Evolutionary conservation across 2,888 invertebrate genomes (phyloP), one percentile per base, ranked within the genome.

Genomic region (Scaptomyza tumidula): DNA sequence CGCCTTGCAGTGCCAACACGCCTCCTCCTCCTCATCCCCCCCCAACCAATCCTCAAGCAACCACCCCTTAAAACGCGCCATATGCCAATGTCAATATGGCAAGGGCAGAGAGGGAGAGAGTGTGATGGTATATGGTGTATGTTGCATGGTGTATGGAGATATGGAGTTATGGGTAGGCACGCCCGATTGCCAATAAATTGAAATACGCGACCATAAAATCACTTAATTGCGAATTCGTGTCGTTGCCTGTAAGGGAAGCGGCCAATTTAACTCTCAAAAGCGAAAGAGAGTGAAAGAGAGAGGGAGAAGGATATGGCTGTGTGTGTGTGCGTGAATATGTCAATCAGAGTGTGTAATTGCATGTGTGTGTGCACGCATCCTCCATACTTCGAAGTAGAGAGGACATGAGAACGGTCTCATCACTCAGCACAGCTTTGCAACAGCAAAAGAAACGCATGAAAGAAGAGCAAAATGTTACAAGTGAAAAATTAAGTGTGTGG

Each of bases 161-260:
- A 14, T 6, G n/a, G 37, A 16, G 16, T 4, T 7, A 48, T 41
- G 46, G 27, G 74, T 60, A 62, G 78, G 63, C 74, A 77, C 71
- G 73, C 78, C 75, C 80, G 78, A 79, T 85, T 87, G 82, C 77
- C 82, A 79, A 87, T 86, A 86, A 86, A 87, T 86, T 87, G 86
- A 86, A 87, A 80, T 83, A 82, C 84, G 80, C 82, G 80, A 82
- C 78, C 86, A 86, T 87, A 86, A 86, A 86, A 86, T 86, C 87
- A 86, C 86, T 86, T 87, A 86, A 87, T 86, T 86, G 87, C 79
- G 70, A 84, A 79, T 84, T 87, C 87, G 79, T 87, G 82, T 83
- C 73, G 65, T 44, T 60, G 63, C 53, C 61, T 55, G 35, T 43
- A 61, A 60, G 67, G 84, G 54, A 82, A 78, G 79, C 80, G 78